phyloP scores from a whole-genome alignment of 64 coral and sea anemone species.

The Pachyseris speciosa region DNA sequence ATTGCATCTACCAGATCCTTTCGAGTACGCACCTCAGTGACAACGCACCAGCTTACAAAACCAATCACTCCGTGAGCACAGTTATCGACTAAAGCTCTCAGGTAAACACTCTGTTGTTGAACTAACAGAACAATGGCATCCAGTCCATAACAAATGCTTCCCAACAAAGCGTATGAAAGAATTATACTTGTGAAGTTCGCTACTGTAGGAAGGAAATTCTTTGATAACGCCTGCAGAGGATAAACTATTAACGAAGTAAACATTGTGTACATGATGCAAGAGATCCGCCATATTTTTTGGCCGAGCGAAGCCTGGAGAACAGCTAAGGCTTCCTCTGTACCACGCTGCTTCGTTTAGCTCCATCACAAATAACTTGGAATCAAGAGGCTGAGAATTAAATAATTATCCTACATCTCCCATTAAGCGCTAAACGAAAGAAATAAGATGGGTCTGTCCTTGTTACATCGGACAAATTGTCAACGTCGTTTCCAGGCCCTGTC shows the following conservation, averaged over 20 bases:
- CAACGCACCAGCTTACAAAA: constrained; percentile 62
- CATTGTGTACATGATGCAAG: not conserved
- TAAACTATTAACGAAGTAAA: not conserved
- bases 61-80: constrained; percentile 57
- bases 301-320: not conserved
- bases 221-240: not conserved
- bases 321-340: not conserved
- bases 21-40: constrained; percentile 38
- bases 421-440: no score
- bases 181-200: not conserved
- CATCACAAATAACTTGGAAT: no score
- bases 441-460: no score
- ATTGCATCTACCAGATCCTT: constrained; percentile 61
- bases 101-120: not conserved
- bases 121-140: not conserved
- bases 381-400: no score
- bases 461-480: no score
- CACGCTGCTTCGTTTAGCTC: no score
- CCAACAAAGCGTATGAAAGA: not conserved
- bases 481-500: no score
- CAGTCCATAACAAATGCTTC: constrained; percentile 10
- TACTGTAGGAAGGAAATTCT: not conserved
- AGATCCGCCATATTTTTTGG: constrained; percentile 21
- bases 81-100: constrained; percentile 59
- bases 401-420: no score